Base-by-base conservation (phyloP, 2,888 invertebrate genomes). In the Drosophila melanosoma region DNA sequence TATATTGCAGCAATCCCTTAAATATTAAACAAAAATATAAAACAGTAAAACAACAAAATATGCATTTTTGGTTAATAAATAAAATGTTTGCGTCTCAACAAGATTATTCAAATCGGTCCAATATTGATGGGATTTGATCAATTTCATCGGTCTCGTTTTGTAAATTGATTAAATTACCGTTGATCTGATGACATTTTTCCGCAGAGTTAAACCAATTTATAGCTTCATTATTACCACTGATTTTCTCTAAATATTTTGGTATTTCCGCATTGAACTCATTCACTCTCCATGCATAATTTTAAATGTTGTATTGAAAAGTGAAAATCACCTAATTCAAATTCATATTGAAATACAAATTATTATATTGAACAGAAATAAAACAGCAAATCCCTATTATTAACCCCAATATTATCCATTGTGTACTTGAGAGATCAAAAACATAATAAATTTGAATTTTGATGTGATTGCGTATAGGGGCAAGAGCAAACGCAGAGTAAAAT, bases 81-180 rank as follows among this genome's bases (percentile, higher is more conserved):
- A 48, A 54, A 62, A 74, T 1, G 0, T 8, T 0, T 0, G 0
- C 2, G 0, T 0, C 0, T 53, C 3, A 0, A 33, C 56, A 1
- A 74, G 62, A 36, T 78, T 79, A 15, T 79, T 79, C 12, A 79
- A 10, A 61, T 79, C 79, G 1, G 79, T 75, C 75, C 69, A 79
- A n/a, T 79, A 69, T 1, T 20, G 7, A 0, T 17, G 12, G 12
- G 52, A 51, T 2, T 1, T 33, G 0, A 49, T 48, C 0, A 79
- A 40, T 0, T 6, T 20, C 0, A 0, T 79, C 69, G 3, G 0
- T 0, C 1, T 29, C 0, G 29, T 33, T 48, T 33, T 75, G 71
- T 2, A 69, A 58, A 64, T 75, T 79, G 7, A 79, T 56, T 0
- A 79, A 56, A 51, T 75, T 12, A 2, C 54, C 75, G 0, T 40